Evolutionary conservation across 53 echinoderm and acorn worm genomes (phyloP), one percentile per base, ranked within the genome.

Genomic region (Apostichopus leukothele): DNA sequence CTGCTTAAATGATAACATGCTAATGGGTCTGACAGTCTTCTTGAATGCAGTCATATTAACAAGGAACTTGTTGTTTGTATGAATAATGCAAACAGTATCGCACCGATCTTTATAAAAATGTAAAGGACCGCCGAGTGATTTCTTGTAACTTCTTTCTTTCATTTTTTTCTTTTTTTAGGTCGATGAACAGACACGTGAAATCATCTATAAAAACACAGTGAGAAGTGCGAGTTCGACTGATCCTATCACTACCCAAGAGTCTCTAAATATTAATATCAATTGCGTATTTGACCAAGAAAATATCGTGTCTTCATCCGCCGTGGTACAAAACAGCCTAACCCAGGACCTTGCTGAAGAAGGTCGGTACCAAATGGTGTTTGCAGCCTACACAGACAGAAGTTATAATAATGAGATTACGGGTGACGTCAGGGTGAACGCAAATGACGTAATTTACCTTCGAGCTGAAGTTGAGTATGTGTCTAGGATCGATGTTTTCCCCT

Each of bases 201-300:
- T 76, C 7, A 27, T 76, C 39, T 85, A 85, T 67, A 25, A 50
- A 14, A 85, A 85, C 18, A 61, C 18, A 7, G 85, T 85, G 14
- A 67, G 2, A 22, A 85, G n/a, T 14, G 85, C 67, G 10, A 67
- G 7, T 8, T 5, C 11, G 22, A 9, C n/a, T 14, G 26, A 7
- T 4, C 22, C 67, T 9, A 76, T 76, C 16, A 85, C 85, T 23
- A 85, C 85, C 11, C 25, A 68, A 9, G 27, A 63, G 10, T 63
- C 85, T 18, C 27, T 85, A 23, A n/a, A 21, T 26, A 85, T 85
- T 27, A 67, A 85, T 50, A 67, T 85, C 9, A 67, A 23, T 50
- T 85, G 85, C 66, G 71, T 67, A 4, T 85, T 85, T 50, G 85
- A 85, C 67, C 85, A 85, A 50, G 66, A 85, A n/a, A 85, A 60